Evolutionary conservation across 1,140 invertebrate species (phyloP), one percentile per base, ranked within the genome.

Genomic region (Venustaconcha ellipsiformis): DNA sequence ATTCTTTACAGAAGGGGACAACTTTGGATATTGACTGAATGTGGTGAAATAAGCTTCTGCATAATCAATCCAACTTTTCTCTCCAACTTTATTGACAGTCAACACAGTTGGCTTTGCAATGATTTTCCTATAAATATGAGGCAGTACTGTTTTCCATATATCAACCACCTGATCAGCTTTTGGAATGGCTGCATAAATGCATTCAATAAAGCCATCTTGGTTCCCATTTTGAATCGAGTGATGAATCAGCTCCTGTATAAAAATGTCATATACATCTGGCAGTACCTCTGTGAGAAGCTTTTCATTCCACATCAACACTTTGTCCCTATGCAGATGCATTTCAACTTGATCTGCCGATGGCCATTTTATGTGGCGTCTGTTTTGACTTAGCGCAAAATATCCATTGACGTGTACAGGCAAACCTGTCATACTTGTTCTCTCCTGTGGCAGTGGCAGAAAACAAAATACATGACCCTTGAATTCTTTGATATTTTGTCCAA

Each of bases 321-420:
- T 81, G 59, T 87, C 84, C 48, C 72, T 80, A 55, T 79, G 69
- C 23, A 74, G 72, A 18, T 74, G 56, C 14, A 78, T 71, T 14
- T 63, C 57, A 18, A 67, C 67, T 55, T 80, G 80, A 66, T 81
- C 78, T 48, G 78, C 81, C 58, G 82, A 78, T 30, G 83, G 81
- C 85, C 85, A 86, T 74, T 87, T 88, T 60, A 89, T 63, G 58
- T 88, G 80, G 56, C 83, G 80, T 67, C 86, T 78, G 66, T 88
- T 85, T 71, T 85, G 83, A 65, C 81, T 84, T 17, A 88, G 70
- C 1, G 85, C 82, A 79, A 89, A 87, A 66, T 78, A 87, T 14
- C 87, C 87, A 76, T 87, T 86, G 5, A 89, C 78, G 59, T 87
- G 86, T 15, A 89, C 79, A 4, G 87, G 88, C 23, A 87, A 80